Evolutionary conservation across 2,113 vertebrate genomes (phyloP).

Genomic region (Gallinago paraguaiae): DNA sequence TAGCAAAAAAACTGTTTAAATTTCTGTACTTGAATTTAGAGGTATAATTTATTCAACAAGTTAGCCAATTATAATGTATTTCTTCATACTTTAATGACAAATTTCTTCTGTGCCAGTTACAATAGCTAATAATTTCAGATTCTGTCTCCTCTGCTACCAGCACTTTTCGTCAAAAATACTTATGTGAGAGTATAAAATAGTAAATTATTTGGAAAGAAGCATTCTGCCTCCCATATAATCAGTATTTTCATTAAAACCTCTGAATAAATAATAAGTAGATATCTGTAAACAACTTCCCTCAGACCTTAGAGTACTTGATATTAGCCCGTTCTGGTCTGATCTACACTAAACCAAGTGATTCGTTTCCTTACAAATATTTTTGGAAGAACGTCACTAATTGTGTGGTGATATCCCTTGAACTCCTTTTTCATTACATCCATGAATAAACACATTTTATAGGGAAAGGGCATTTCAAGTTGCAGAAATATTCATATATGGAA

Average conservation of each 20-base stretch:
- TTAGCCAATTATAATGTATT: slow-evolving; percentile 1
- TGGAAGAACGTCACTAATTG: neutral
- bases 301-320: neutral
- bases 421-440: neutral
- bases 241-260: neutral
- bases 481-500: neutral
- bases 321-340: neutral
- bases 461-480: neutral
- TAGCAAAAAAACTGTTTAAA: neutral
- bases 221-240: neutral
- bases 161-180: neutral
- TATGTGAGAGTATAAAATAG: neutral
- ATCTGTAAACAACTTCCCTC: neutral
- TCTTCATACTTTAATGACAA: neutral
- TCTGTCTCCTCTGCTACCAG: neutral
- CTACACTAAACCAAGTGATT: neutral
- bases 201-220: neutral
- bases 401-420: neutral
- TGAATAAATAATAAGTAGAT: neutral
- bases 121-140: neutral
- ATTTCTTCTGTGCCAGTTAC: neutral
- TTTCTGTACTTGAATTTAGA: neutral
- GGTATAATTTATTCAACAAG: neutral
- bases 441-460: neutral
- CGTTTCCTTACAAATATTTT: neutral